Percentiles rank a stretch among this genome's conserved stretches.
These are phyloP conservation scores for Chymomyza amoena DNA, from an alignment of 2,888 invertebrate genomes.

Conservation along the genomic window DNA sequence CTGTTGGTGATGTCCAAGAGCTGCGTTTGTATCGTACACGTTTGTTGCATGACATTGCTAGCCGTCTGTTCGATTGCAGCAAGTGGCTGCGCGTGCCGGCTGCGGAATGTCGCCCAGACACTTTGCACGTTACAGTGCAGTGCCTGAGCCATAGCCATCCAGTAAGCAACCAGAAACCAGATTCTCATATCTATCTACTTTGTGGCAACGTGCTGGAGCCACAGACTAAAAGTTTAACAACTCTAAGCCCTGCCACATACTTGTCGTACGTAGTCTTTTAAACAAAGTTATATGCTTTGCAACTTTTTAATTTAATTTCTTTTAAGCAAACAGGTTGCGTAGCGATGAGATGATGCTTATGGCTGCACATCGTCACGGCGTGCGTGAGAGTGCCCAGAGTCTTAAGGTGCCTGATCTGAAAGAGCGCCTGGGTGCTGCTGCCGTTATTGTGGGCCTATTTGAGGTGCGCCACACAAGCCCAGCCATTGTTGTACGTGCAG, in stretches of 20 bases:
- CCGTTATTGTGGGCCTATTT: constrained; percentile 84
- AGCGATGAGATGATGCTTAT: constrained; percentile 83
- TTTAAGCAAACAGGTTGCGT: constrained; percentile 79
- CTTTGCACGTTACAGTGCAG: constrained; percentile 48
- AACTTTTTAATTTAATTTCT: neutral
- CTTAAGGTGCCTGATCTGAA: constrained; percentile 79
- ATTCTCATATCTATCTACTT: constrained; percentile 32
- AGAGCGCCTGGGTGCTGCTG: constrained; percentile 83
- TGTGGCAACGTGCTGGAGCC: constrained; percentile 54
- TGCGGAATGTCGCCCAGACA: neutral
- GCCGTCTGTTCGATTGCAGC: constrained; percentile 57
- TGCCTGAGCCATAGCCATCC: constrained; percentile 19
- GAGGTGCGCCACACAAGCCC: constrained; percentile 83
- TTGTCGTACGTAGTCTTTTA: constrained; percentile 36
- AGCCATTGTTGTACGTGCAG: constrained; percentile 79
- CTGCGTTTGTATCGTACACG: constrained; percentile 60
- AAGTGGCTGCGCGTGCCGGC: constrained; percentile 49
- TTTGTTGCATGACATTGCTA: constrained; percentile 47
- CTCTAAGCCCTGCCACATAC: constrained; percentile 30
- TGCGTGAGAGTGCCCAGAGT: constrained; percentile 76
- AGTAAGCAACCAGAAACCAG: neutral
- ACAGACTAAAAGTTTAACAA: constrained; percentile 25
- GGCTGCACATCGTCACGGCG: constrained; percentile 85
- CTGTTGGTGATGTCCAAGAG: constrained; percentile 11
- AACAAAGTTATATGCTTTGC: neutral